Base-by-base conservation (phyloP, 1,140 invertebrate species). In the Drosophila neocordata region DNA sequence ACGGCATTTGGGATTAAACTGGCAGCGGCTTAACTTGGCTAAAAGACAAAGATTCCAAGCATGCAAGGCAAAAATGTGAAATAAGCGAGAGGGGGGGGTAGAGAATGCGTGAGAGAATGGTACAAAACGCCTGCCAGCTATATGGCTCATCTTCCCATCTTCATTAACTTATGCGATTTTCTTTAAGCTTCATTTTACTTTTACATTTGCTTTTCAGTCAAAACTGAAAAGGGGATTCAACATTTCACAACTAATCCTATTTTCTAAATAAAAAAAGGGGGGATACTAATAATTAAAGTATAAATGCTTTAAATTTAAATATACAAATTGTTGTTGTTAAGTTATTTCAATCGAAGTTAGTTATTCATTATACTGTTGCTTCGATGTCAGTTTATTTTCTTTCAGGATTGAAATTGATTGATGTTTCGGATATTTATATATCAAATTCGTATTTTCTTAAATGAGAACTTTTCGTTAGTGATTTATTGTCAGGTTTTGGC, bases 91-190 rank as follows among this genome's bases (percentile, higher is more conserved):
- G 41, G 9, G 8, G 22, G 27, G 13, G 2, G 35, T 24, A 20
- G 31, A 61, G 41, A 22, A 41, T n/a, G 41, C n/a, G 35, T 13
- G 31, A 41, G 37, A n/a, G n/a, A n/a, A n/a, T 41, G 34, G 9
- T 35, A 11, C 9, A 35, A 35, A 31, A 44, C 61, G 48, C 38
- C 41, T 41, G 18, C 11, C 11, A 13, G 11, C 18, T 9, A 48
- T 38, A 18, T 31, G 5, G 8, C 53, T 22, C n/a, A 34, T 38
- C 60, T 13, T 24, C 18, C 15, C 65, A 48, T 44, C 79, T 75
- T 85, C 78, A 85, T 85, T 85, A 82, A 87, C 81, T 84, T 85
- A 81, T 69, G 82, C 82, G 82, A 85, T 85, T 87, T 85, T 59
- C 65, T 81, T 75, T 82, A 85, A 85, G 83, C 82, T 65, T 41